Conservation (phyloP, 2,888 invertebrate genomes). For the Laothoe populi region DNA sequence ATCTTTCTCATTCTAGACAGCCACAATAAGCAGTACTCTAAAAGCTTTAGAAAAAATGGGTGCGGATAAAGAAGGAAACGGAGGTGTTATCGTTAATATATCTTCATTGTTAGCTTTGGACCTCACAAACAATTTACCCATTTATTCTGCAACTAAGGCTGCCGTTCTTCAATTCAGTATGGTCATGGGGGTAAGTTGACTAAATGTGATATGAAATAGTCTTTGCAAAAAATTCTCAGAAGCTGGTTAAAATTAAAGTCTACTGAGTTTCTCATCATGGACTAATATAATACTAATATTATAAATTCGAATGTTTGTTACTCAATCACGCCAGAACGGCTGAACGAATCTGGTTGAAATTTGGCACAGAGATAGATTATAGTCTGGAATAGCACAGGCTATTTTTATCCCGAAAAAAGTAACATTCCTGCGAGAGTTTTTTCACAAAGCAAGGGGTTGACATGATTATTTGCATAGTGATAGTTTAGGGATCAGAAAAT, state of each 20-base stretch:
- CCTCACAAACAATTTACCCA: slow-evolving; percentile 58
- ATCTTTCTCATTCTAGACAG: slow-evolving; percentile 57
- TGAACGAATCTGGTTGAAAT: too few relatives aligned
- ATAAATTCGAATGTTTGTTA: too few relatives aligned
- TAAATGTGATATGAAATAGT: background rate
- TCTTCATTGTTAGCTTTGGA: slow-evolving; percentile 68
- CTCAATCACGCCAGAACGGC: too few relatives aligned
- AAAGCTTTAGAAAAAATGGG: slow-evolving; percentile 68
- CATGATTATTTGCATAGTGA: too few relatives aligned
- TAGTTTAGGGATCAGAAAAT: too few relatives aligned
- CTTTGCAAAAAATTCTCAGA: background rate
- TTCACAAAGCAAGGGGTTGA: too few relatives aligned
- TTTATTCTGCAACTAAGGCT: slow-evolving; percentile 71
- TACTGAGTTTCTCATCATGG: background rate
- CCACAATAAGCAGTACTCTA: slow-evolving; percentile 67
- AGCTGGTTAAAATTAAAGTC: background rate
- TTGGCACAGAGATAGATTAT: too few relatives aligned
- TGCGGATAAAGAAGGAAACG: slow-evolving; percentile 60
- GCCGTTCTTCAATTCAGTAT: slow-evolving; percentile 74
- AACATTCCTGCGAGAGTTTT: too few relatives aligned
- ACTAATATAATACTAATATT: too few relatives aligned
- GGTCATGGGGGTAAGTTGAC: slow-evolving; percentile 63
- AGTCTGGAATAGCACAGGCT: too few relatives aligned
- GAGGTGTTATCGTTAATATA: slow-evolving; percentile 69
- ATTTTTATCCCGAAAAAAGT: too few relatives aligned